Percentiles rank a stretch among this genome's conserved stretches.
Evolutionary conservation across 2,113 vertebrate genomes (phyloP).

Genomic region (Casuarius casuarius): DNA sequence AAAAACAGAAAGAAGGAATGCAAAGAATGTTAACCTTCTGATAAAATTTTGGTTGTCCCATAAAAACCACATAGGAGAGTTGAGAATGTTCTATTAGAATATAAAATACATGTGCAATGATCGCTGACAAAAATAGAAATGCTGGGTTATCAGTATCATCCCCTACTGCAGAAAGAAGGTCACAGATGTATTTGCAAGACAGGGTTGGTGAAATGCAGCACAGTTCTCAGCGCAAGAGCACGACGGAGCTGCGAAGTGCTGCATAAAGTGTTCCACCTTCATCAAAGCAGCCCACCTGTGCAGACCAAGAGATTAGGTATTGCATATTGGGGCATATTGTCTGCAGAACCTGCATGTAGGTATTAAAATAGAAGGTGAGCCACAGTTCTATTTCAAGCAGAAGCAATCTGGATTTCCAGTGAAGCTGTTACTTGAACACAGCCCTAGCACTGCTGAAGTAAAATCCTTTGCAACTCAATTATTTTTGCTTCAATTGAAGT

Average conservation of each 20-base stretch:
- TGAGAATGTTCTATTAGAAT: not conserved
- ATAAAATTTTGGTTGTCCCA: not conserved
- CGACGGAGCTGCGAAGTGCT: fast-evolving
- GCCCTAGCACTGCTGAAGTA: not conserved
- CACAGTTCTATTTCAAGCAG: fast-evolving
- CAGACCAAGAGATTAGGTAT: fast-evolving
- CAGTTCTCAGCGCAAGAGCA: not conserved
- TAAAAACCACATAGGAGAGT: not conserved
- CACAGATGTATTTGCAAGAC: not conserved
- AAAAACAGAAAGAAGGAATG: not conserved
- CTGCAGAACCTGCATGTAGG: not conserved
- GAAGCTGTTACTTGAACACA: not conserved
- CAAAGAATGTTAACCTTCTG: not conserved
- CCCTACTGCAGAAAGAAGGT: not conserved
- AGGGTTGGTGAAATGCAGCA: not conserved
- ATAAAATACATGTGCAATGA: not conserved
- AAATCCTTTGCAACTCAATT: not conserved
- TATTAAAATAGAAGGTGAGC: not conserved
- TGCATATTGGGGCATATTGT: not conserved
- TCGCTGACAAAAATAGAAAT: not conserved
- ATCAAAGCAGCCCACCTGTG: not conserved
- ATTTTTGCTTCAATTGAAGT: not conserved
- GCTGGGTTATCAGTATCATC: not conserved
- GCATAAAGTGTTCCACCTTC: fast-evolving
- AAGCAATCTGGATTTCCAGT: fast-evolving